Percentiles rank a stretch among this genome's conserved stretches.
phyloP scores from a whole-genome alignment of 2,888 invertebrate genomes.

The Euproctis similis region DNA sequence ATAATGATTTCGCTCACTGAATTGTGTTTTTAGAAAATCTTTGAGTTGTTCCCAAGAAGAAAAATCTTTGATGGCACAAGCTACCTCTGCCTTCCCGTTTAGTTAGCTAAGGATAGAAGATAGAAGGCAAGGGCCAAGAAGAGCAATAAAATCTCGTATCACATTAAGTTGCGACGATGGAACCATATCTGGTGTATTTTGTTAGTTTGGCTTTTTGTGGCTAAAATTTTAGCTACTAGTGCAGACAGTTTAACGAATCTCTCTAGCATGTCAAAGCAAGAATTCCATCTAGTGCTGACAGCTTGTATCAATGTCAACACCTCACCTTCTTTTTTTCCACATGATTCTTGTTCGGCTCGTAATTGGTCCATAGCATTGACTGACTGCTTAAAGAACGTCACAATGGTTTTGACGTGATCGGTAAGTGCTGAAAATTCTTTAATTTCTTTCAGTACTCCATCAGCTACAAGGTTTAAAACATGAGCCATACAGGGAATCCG shows the following conservation, averaged over 20 bases:
- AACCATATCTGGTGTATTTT: conserved; percentile 24
- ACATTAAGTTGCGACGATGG: not conserved
- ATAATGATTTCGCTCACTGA: no score
- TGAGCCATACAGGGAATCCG: conserved; percentile 27
- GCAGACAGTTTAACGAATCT: conserved; percentile 22
- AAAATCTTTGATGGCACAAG: no score
- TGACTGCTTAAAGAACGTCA: conserved; percentile 30
- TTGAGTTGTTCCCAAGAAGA: no score
- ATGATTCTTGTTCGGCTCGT: conserved; percentile 18
- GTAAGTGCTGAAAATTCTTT: not conserved
- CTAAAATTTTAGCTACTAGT: conserved; percentile 21
- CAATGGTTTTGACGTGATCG: conserved; percentile 29
- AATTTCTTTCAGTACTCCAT: not conserved
- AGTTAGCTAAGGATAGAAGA: no score
- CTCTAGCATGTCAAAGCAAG: conserved; percentile 26
- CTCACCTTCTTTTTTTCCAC: not conserved
- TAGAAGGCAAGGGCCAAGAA: no score
- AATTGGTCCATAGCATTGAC: conserved; percentile 30
- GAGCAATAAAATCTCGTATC: not conserved
- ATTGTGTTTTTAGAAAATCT: no score
- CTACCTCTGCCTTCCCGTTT: no score
- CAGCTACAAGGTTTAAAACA: not conserved
- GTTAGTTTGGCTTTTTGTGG: conserved; percentile 7
- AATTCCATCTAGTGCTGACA: conserved; percentile 20
- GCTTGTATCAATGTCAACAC: not conserved